Evolutionary conservation across 2,797 vertebrate genomes (phyloP).

Genomic region (Pseudotriccus pelzelni): DNA sequence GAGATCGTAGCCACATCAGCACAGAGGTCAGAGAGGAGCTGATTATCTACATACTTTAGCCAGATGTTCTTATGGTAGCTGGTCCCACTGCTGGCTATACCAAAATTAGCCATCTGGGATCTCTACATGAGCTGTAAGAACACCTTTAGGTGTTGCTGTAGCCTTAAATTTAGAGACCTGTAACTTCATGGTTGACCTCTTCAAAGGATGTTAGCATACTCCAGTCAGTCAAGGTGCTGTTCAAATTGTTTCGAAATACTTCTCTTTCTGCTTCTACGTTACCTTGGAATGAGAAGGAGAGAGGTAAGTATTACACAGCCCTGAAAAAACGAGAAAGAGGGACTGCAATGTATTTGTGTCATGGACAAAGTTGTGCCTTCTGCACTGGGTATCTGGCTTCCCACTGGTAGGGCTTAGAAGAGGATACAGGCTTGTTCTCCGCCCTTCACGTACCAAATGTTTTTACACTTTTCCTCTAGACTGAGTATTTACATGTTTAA

Average conservation of each 20-base stretch:
- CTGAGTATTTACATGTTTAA: background rate
- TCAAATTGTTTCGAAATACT: background rate
- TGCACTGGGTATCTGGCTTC: background rate
- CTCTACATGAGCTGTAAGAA: background rate
- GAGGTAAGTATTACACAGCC: background rate
- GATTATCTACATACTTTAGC: background rate
- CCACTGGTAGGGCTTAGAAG: background rate
- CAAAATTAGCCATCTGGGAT: background rate
- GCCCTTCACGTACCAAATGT: background rate
- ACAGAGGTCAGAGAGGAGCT: background rate
- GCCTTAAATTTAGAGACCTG: background rate
- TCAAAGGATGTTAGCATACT: background rate
- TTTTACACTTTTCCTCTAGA: background rate
- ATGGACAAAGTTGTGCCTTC: background rate
- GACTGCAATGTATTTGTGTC: background rate
- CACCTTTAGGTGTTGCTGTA: background rate
- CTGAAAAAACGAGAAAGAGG: background rate
- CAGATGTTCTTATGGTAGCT: background rate
- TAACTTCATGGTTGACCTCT: background rate
- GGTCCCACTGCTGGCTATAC: background rate
- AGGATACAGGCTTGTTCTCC: background rate
- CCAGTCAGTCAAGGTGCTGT: background rate
- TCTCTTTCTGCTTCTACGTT: background rate
- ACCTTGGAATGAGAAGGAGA: background rate
- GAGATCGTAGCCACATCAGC: background rate